Conservation (phyloP, 2,113 vertebrate species). For the Poecilia latipinna region DNA sequence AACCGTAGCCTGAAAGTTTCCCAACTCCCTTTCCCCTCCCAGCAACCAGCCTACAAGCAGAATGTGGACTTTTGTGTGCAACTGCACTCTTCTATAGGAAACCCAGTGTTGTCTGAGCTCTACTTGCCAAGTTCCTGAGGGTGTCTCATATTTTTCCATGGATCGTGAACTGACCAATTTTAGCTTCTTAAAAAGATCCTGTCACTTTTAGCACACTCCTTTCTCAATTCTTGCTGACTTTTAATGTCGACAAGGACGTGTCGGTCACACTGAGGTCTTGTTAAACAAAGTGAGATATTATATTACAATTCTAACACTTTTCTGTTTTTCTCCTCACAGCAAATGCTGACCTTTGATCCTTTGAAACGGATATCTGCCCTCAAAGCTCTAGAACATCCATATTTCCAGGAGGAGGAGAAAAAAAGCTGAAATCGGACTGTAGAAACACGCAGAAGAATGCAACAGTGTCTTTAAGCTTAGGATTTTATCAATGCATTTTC, state of each 20-base stretch:
- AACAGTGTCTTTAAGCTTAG: conserved; percentile 29
- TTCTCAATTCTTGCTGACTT: background rate
- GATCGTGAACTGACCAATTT: too few relatives aligned
- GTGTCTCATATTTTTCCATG: too few relatives aligned
- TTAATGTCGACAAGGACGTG: background rate
- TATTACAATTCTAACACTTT: background rate
- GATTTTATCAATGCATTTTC: conserved; percentile 36
- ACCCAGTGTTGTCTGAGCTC: too few relatives aligned
- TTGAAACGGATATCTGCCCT: conserved; percentile 86
- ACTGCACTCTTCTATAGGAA: too few relatives aligned
- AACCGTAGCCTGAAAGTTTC: too few relatives aligned
- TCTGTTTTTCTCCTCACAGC: conserved; percentile 69
- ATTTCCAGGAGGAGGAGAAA: conserved; percentile 74
- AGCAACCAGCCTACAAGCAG: too few relatives aligned
- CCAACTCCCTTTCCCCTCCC: too few relatives aligned
- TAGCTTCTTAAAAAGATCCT: too few relatives aligned
- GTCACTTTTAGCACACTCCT: background rate
- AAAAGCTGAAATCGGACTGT: conserved; percentile 48
- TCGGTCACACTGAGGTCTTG: background rate
- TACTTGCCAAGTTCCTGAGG: too few relatives aligned
- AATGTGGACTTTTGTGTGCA: too few relatives aligned
- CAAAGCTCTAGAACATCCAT: conserved; percentile 82
- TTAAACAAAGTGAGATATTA: background rate
- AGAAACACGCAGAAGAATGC: conserved; percentile 26
- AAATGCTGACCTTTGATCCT: conserved; percentile 90